Base-by-base conservation (phyloP, 1,140 invertebrate species). In the Zaprionus inermis region DNA sequence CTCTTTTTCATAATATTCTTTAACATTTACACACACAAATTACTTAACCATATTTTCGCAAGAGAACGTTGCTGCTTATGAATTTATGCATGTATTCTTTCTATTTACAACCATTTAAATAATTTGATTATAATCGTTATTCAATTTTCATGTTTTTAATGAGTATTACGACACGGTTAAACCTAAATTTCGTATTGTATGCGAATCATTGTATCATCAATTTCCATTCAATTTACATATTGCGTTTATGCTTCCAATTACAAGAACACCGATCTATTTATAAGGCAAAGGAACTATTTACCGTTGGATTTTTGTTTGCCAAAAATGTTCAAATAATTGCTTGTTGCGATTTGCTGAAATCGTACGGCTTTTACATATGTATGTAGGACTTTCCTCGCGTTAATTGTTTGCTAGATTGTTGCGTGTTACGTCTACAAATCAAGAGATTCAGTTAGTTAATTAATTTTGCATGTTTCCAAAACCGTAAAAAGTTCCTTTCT, bases 261-360 rank as follows among this genome's bases (percentile, higher is more conserved):
- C 46, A 56, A 71, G 63, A 68, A 77, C 65, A 73, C 36, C 67
- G 54, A 60, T 72, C 79, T 69, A 74, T 78, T 77, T 88, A 79
- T 54, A 82, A 88, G 83, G 76, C 77, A 86, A 89, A 89, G 84
- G 84, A 89, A 89, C 84, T 89, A 81, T 89, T 89, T 89, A 89
- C 84, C 84, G 84, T 76, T 89, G 84, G 84, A 89, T 89, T 89
- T 89, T 89, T 89, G 84, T 89, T 89, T 82, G 84, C 84, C 84
- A 89, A 89, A 89, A 89, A 89, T 89, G n/a, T n/a, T 86, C 69
- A 83, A 78, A 77, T 72, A 84, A 81, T 88, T 69, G 49, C 10
- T 61, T 41, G 30, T 65, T 58, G 60, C 61, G 52, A 44, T 86
- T 83, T 72, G 59, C 38, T 34, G 46, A 76, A 71, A 59, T 32